phyloP scores from a whole-genome alignment of 2,797 vertebrate genomes.

The Parauchenoglanis punctatus region DNA sequence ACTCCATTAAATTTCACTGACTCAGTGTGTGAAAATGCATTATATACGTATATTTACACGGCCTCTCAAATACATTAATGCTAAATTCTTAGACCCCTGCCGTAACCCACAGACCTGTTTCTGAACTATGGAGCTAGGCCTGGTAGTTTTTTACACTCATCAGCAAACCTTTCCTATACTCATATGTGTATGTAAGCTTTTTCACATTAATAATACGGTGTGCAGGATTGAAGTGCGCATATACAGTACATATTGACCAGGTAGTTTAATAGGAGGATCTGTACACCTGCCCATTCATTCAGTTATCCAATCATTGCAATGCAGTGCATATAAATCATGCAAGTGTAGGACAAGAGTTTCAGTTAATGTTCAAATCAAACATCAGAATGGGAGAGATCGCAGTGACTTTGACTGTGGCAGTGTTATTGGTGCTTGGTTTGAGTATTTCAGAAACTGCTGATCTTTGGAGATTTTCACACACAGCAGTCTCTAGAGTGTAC shows the following conservation, averaged over 20 bases:
- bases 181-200: background rate
- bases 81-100: background rate
- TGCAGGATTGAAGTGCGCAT: background rate
- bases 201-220: background rate
- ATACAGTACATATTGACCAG: background rate
- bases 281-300: background rate
- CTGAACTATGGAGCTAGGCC: background rate
- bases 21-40: background rate
- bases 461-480: background rate
- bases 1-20: background rate
- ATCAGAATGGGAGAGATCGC: background rate
- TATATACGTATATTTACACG: background rate
- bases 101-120: background rate
- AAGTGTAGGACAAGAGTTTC: background rate
- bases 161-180: background rate
- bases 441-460: background rate
- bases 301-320: background rate
- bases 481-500: background rate
- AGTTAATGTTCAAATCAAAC: background rate
- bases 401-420: background rate
- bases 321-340: background rate
- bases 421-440: background rate
- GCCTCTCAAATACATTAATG: background rate
- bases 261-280: background rate
- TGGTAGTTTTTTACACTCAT: background rate